Conservation (phyloP, 1,140 invertebrate genomes). For the Nymphalis io region DNA sequence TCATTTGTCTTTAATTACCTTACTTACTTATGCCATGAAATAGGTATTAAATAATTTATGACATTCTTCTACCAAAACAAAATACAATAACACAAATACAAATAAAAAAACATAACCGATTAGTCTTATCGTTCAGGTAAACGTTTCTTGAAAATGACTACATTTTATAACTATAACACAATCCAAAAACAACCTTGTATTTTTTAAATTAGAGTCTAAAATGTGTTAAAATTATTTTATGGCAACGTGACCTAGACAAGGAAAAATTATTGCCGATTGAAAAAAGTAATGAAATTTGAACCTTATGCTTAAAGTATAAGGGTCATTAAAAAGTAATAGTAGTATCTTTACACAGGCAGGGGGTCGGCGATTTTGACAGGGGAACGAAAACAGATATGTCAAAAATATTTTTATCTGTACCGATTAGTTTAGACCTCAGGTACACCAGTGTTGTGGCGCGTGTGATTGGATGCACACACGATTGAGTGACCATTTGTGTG, state of each 20-base stretch:
- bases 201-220: constrained; percentile 14
- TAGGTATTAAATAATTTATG: constrained; percentile 56
- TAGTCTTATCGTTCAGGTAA: constrained; percentile 73
- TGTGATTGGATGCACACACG: constrained; percentile 36
- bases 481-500: constrained; percentile 17
- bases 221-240: constrained; percentile 26
- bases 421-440: constrained; percentile 46
- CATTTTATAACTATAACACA: constrained; percentile 46
- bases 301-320: constrained; percentile 32
- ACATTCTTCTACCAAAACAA: constrained; percentile 51
- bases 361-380: constrained; percentile 52
- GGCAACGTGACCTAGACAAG: constrained; percentile 34
- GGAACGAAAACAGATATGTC: constrained; percentile 57
- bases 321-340: not conserved
- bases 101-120: constrained; percentile 75
- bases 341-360: constrained; percentile 38
- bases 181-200: constrained; percentile 28
- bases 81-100: too few relatives aligned
- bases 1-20: too few relatives aligned
- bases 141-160: constrained; percentile 65
- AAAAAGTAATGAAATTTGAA: constrained; percentile 30
- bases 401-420: constrained; percentile 55
- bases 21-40: constrained; percentile 39
- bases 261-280: constrained; percentile 32
- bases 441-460: constrained; percentile 42